Percentiles rank a stretch among this genome's conserved stretches.
These are phyloP conservation scores for Epirrhoe alternata DNA, from an alignment of 2,888 invertebrate genomes.

Conservation along the genomic window DNA sequence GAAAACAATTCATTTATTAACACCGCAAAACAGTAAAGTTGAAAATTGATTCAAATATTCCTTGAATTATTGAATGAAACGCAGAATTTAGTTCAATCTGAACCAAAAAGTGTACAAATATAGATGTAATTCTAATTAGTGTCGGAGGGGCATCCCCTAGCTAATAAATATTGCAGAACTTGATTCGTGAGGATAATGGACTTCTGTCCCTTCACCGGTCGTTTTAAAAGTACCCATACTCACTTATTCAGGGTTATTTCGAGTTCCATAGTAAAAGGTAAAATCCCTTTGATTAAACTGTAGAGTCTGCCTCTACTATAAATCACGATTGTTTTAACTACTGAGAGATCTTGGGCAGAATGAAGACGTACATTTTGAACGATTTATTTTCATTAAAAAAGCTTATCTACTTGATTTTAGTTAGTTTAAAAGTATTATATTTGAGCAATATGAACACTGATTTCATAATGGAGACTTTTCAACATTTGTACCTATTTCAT, in stretches of 20 bases:
- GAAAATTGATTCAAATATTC: too few relatives aligned
- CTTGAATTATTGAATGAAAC: neutral
- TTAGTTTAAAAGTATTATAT: neutral
- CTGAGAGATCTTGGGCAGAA: neutral
- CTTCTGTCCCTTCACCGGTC: slow-evolving; percentile 29
- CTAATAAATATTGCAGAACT: slow-evolving; percentile 67
- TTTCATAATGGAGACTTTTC: too few relatives aligned
- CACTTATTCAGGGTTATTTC: slow-evolving; percentile 29
- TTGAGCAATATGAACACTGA: too few relatives aligned
- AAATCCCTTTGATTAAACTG: slow-evolving; percentile 19
- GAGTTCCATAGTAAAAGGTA: slow-evolving; percentile 19
- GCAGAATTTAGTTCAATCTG: slow-evolving; percentile 17
- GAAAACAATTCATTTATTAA: too few relatives aligned
- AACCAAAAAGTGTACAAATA: slow-evolving; percentile 51
- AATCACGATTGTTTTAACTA: slow-evolving; percentile 13
- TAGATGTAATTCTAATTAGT: slow-evolving; percentile 68
- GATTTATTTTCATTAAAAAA: neutral
- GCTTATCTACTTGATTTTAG: neutral
- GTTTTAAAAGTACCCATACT: slow-evolving; percentile 27
- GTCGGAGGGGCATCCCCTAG: slow-evolving; percentile 48
- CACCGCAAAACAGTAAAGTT: too few relatives aligned
- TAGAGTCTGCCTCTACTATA: slow-evolving; percentile 9
- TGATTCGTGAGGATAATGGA: slow-evolving; percentile 49
- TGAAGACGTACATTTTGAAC: neutral
- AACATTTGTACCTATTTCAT: too few relatives aligned